These are phyloP conservation scores for Oscheius sp. DNA, from an alignment of 2,888 invertebrate species.

Conservation along the genomic window DNA sequence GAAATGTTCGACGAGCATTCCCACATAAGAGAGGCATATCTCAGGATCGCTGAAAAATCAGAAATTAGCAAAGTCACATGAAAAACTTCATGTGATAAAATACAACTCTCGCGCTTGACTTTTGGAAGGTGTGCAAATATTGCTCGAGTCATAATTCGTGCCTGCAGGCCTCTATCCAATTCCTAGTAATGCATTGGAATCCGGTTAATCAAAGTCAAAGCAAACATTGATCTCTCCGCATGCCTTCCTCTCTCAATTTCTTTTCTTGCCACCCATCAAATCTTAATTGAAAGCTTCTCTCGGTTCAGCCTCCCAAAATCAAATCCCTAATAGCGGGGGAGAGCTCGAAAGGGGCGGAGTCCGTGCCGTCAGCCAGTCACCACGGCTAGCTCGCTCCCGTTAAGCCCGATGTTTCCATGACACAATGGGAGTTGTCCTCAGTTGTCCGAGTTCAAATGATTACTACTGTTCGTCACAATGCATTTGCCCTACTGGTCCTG, in stretches of 20 bases:
- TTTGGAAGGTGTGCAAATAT: no score
- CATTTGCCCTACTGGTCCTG: conserved; percentile 57
- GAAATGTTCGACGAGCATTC: conserved; percentile 94
- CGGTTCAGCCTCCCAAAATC: conserved; percentile 16
- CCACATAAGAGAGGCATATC: conserved; percentile 92
- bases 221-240: no score
- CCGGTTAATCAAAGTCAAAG: no score
- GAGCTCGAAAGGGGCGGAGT: conserved; percentile 29
- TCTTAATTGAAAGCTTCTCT: conserved; percentile 20
- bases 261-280: conserved; percentile 6
- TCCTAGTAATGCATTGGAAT: no score
- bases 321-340: conserved; percentile 23
- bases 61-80: not conserved
- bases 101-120: no score
- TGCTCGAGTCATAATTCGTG: no score
- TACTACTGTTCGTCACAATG: conserved; percentile 37
- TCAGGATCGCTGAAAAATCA: conserved; percentile 82
- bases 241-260: no score
- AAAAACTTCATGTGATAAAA: no score
- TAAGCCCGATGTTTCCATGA: conserved; percentile 31
- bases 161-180: no score
- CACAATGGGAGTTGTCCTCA: conserved; percentile 32
- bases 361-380: conserved; percentile 27
- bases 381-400: conserved; percentile 30
- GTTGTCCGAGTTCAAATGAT: conserved; percentile 27